Evolutionary conservation across 2,888 invertebrate species (phyloP).

Genomic region (Poecilus cupreus): DNA sequence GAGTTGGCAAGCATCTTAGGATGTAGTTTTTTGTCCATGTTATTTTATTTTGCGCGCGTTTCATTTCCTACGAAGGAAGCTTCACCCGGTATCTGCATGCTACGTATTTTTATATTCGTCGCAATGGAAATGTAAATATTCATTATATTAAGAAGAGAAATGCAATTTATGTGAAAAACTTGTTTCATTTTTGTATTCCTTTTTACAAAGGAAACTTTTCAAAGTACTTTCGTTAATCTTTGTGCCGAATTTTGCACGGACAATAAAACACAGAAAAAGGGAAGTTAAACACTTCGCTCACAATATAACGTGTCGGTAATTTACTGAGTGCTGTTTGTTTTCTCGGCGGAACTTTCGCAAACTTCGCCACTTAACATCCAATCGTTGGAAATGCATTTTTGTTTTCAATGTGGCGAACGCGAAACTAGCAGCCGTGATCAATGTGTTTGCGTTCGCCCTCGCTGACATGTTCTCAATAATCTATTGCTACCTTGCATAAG

Average conservation of each 20-base stretch:
- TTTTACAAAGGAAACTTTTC: conserved; percentile 51
- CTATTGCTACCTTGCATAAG: background rate
- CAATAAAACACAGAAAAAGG: conserved; percentile 52
- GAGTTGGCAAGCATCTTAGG: conserved; percentile 11
- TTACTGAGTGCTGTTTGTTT: conserved; percentile 59
- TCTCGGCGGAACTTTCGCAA: conserved; percentile 14
- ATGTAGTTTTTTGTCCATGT: background rate
- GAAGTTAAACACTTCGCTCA: conserved; percentile 55
- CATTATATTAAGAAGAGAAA: conserved; percentile 56
- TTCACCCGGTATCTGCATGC: no score
- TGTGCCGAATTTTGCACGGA: conserved; percentile 59
- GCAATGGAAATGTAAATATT: conserved; percentile 53
- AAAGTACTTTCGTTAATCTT: conserved; percentile 57
- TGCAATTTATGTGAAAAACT: conserved; percentile 57
- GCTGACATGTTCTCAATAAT: conserved; percentile 27
- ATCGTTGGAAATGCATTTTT: conserved; percentile 51
- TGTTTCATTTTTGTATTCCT: conserved; percentile 48
- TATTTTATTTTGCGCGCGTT: conserved; percentile 10
- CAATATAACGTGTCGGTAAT: conserved; percentile 58
- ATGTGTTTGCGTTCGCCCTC: conserved; percentile 23
- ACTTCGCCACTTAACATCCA: conserved; percentile 53
- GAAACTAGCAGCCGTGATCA: background rate
- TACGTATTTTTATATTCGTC: no score
- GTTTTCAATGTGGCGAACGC: conserved; percentile 19
- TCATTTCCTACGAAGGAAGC: conserved; percentile 6